These are phyloP conservation scores for Micrasema minimum DNA, from an alignment of 1,140 invertebrate genomes.

Conservation along the genomic window DNA sequence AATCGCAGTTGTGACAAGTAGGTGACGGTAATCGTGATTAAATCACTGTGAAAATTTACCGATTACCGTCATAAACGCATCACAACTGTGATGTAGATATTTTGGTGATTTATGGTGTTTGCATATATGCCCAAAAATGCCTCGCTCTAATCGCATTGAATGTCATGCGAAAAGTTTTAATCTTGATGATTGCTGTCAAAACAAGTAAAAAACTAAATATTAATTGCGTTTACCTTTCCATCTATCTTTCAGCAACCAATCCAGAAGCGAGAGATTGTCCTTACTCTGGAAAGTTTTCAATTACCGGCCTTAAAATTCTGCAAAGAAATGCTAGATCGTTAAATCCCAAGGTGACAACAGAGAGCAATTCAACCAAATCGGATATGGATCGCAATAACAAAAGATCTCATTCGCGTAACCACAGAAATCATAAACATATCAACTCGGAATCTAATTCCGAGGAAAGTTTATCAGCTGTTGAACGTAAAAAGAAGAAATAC, in stretches of 20 bases:
- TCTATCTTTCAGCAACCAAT: slow-evolving; percentile 76
- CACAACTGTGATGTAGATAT: too few species aligned
- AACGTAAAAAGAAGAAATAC: slow-evolving; percentile 61
- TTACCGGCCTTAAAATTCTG: slow-evolving; percentile 68
- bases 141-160: too few species aligned
- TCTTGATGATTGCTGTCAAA: too few species aligned
- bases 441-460: slow-evolving; percentile 27
- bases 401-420: slow-evolving; percentile 39
- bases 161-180: too few species aligned
- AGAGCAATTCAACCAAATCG: slow-evolving; percentile 17
- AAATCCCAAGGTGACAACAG: neutral
- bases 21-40: too few species aligned
- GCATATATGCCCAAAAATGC: too few species aligned
- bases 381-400: slow-evolving; percentile 12
- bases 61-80: too few species aligned
- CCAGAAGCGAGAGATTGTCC: slow-evolving; percentile 78
- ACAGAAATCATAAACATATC: slow-evolving; percentile 47
- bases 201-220: too few species aligned
- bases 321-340: slow-evolving; percentile 58
- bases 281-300: slow-evolving; percentile 77
- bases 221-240: too few species aligned
- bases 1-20: too few species aligned
- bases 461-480: slow-evolving; percentile 58
- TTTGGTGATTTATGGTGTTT: too few species aligned
- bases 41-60: too few species aligned